Base-by-base conservation (phyloP, 2,888 invertebrate genomes). In the Leptogaster cylindrica region DNA sequence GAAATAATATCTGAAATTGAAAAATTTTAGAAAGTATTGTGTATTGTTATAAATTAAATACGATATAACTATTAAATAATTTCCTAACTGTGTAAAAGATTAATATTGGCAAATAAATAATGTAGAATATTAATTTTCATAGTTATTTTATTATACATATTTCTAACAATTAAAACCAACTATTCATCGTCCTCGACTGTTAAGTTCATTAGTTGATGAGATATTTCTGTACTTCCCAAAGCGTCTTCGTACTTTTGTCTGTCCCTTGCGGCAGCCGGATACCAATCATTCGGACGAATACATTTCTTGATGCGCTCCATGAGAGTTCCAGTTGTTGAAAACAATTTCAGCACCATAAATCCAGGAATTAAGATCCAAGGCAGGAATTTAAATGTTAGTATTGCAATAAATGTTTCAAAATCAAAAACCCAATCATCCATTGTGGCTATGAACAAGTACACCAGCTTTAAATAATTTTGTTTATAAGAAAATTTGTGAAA, bases 261-360 rank as follows among this genome's bases (percentile, higher is more conserved):
- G 33, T 78, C 72, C 18, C 73, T 72, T 58, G 74, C 70, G 52
- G 78, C 76, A 0, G 71, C 46, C 0, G 80, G 80, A 75, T 79
- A 80, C 81, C 80, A 80, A 69, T 80, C 81, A 3, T 75, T 77
- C 6, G 81, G 78, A 1, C 77, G 72, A 36, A 76, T 73, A 3
- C 75, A 72, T 31, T 75, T 75, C 8, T 67, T 72, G 10, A 80
- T 73, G 1, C 80, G 77, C 63, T 68, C 69, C 7, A 70, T 66
- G 20, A 77, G 65, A 4, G 69, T 65, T 2, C 80, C 80, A 4
- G 75, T 73, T 16, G 74, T 75, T 44, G 74, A 75, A 10, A 71
- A 69, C 39, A 78, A 65, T 7, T 74, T 74, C 31, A 72, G 74
- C 0, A 75, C 39, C 6, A 76, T 76, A 70, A 77, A 80, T 2